phyloP scores from a whole-genome alignment of 2,888 invertebrate species.

The Chaetogeoica ovagalla region DNA sequence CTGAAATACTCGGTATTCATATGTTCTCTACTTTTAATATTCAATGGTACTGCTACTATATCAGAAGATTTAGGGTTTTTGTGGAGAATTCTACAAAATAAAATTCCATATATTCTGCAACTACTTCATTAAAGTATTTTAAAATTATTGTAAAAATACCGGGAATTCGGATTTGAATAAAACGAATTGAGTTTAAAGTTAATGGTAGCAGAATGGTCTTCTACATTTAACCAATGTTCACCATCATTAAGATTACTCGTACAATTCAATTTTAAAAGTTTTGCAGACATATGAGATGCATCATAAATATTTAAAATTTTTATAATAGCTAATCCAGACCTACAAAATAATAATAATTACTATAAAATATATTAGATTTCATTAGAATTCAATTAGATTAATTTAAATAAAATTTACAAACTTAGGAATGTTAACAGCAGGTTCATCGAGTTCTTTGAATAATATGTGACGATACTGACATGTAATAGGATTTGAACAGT shows the following conservation, averaged over 20 bases:
- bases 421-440: constrained; percentile 36
- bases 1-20: background rate
- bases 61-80: constrained; percentile 7
- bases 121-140: background rate
- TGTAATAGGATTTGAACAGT: background rate
- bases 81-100: constrained; percentile 7
- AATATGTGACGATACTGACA: constrained; percentile 34
- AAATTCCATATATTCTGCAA: background rate
- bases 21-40: background rate
- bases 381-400: background rate
- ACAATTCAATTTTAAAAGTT: constrained; percentile 36
- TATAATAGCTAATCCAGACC: constrained; percentile 39
- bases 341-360: background rate
- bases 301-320: constrained; percentile 40
- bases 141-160: background rate
- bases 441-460: constrained; percentile 18
- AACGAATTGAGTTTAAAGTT: background rate
- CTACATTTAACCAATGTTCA: constrained; percentile 21
- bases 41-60: constrained; percentile 7
- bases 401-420: background rate
- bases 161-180: constrained; percentile 1
- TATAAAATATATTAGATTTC: background rate
- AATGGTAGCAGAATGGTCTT: background rate
- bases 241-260: constrained; percentile 36
- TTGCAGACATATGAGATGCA: constrained; percentile 39